Percentiles rank a stretch among this genome's conserved stretches.
phyloP scores from a whole-genome alignment of 2,113 vertebrate species.

The Scatophagus argus region DNA sequence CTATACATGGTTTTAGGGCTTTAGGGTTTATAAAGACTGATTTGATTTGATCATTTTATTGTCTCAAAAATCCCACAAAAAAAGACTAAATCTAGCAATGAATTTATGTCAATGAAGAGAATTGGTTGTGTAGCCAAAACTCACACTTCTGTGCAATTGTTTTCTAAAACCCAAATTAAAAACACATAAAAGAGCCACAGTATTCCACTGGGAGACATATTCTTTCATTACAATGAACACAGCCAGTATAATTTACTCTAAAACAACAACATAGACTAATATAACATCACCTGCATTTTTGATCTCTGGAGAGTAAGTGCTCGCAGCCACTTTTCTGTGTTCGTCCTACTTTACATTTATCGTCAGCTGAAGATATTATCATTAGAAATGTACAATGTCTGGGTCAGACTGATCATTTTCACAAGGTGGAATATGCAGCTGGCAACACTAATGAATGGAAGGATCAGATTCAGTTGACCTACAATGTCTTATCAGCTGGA shows the following conservation, averaged over 20 bases:
- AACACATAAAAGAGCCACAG: slow-evolving; percentile 14
- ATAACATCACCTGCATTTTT: neutral
- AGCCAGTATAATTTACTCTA: neutral
- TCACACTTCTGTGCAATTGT: neutral
- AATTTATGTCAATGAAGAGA: neutral
- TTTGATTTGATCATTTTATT: neutral
- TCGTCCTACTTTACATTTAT: neutral
- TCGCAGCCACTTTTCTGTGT: neutral
- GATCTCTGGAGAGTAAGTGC: neutral
- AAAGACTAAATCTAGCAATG: neutral
- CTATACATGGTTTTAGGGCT: neutral
- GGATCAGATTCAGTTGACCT: slow-evolving; percentile 18
- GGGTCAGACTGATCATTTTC: slow-evolving; percentile 16
- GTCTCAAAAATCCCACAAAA: neutral
- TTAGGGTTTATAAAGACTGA: neutral
- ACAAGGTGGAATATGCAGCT: slow-evolving; percentile 3
- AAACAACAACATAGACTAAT: neutral
- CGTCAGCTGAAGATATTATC: slow-evolving; percentile 8
- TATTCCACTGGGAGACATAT: slow-evolving; percentile 4
- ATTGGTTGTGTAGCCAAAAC: neutral
- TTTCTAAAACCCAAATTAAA: slow-evolving; percentile 14
- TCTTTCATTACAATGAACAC: slow-evolving; percentile 5
- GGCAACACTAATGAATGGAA: slow-evolving; percentile 2
- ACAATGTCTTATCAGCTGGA: neutral
- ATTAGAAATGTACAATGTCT: neutral